Evolutionary conservation across 2,888 invertebrate genomes (phyloP).

Genomic region (Fragum whitleyi): DNA sequence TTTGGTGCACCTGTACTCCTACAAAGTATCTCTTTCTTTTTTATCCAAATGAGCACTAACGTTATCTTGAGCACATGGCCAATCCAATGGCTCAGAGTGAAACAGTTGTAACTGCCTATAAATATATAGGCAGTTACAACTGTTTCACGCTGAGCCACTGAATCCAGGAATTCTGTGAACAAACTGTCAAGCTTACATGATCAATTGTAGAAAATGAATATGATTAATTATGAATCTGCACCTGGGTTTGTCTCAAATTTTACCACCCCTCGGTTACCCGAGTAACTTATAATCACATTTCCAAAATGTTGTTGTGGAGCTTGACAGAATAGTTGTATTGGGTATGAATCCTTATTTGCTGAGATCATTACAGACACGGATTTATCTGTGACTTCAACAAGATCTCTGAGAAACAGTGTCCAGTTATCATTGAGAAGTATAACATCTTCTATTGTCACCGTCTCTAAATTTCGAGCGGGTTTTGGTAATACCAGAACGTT

Average conservation of each 20-base stretch:
- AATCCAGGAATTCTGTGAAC: no score
- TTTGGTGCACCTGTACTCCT: no score
- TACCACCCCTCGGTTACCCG: neutral
- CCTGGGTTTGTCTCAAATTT: conserved; percentile 13
- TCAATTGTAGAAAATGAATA: no score
- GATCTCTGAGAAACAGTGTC: conserved; percentile 13
- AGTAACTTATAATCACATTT: neutral
- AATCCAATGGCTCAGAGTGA: no score
- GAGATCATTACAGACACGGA: neutral
- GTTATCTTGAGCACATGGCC: no score
- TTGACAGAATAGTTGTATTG: neutral
- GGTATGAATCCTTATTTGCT: conserved; percentile 10
- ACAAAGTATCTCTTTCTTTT: no score
- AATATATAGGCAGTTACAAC: no score
- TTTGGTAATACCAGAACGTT: neutral
- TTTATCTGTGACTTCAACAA: neutral
- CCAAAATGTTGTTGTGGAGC: neutral
- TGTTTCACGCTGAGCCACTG: no score
- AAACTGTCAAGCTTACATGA: no score
- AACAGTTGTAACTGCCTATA: no score
- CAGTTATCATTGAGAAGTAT: conserved; percentile 2
- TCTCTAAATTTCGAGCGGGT: neutral
- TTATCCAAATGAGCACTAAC: no score
- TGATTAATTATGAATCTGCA: no score
- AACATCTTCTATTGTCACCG: conserved; percentile 16